Conservation (phyloP, 2,113 vertebrate genomes). For the Azemiops feae region DNA sequence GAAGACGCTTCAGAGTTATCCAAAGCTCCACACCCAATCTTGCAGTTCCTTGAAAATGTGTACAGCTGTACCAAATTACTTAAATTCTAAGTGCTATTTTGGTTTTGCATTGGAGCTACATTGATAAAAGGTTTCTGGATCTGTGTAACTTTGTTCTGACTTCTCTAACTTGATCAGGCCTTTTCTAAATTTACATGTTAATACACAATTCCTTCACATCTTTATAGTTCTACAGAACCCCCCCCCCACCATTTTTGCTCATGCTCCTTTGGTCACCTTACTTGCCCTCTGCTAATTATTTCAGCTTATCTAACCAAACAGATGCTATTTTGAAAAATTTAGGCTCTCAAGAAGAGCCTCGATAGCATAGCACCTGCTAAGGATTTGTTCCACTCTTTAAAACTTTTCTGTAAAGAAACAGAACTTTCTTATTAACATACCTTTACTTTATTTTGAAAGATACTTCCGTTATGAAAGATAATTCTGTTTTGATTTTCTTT, state of each 20-base stretch:
- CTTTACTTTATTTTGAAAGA: background rate
- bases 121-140: background rate
- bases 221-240: background rate
- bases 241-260: background rate
- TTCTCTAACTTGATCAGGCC: background rate
- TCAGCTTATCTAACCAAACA: conserved; percentile 7
- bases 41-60: background rate
- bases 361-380: conserved; percentile 3
- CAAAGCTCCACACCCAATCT: background rate
- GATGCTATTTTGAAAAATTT: background rate
- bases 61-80: background rate
- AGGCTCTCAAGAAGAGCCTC: background rate
- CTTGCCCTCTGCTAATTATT: background rate
- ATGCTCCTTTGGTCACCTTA: background rate
- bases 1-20: background rate
- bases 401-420: background rate
- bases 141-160: conserved; percentile 4
- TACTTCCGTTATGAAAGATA: background rate
- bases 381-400: background rate
- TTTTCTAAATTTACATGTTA: background rate
- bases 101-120: conserved; percentile 1
- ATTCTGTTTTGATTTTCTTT: background rate
- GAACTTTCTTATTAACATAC: conserved; percentile 13
- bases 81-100: conserved; percentile 19
- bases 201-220: background rate